Evolutionary conservation across 2,888 invertebrate genomes (phyloP).

Genomic region (Taphrorychus bicolor): DNA sequence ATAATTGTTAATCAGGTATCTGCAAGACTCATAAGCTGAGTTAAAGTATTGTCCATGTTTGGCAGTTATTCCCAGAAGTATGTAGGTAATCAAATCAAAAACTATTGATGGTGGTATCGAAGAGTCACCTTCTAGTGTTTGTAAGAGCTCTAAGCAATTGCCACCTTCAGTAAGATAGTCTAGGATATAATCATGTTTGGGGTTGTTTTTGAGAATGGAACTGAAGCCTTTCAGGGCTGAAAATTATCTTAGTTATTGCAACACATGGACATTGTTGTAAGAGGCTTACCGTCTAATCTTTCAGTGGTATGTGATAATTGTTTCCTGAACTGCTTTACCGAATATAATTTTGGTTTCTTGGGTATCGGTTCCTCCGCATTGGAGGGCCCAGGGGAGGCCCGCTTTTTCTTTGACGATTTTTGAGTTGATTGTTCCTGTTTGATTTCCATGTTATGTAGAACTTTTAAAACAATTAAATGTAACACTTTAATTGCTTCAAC

Average conservation of each 20-base stretch:
- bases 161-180: slow-evolving; percentile 76
- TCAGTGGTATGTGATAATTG: slow-evolving; percentile 63
- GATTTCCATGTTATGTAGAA: background rate
- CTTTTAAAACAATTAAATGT: too few relatives aligned
- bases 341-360: slow-evolving; percentile 60
- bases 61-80: slow-evolving; percentile 72
- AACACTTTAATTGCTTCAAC: too few relatives aligned
- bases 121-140: slow-evolving; percentile 68
- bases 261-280: too few relatives aligned
- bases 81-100: slow-evolving; percentile 70
- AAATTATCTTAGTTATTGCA: too few relatives aligned
- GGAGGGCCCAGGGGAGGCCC: background rate
- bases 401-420: background rate
- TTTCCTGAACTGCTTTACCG: slow-evolving; percentile 67
- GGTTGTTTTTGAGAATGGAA: slow-evolving; percentile 26
- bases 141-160: slow-evolving; percentile 72
- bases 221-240: slow-evolving; percentile 45
- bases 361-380: slow-evolving; percentile 19
- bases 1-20: slow-evolving; percentile 74
- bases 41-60: slow-evolving; percentile 67
- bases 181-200: slow-evolving; percentile 62
- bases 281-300: slow-evolving; percentile 64
- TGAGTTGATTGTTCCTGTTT: background rate
- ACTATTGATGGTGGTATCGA: slow-evolving; percentile 67
- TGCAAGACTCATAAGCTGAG: slow-evolving; percentile 71